A percentile compares a stretch with the other conserved stretches of the same genome.
These are phyloP conservation scores for Andrena haemorrhoa DNA, from an alignment of 2,888 invertebrate genomes.

Conservation along the genomic window DNA sequence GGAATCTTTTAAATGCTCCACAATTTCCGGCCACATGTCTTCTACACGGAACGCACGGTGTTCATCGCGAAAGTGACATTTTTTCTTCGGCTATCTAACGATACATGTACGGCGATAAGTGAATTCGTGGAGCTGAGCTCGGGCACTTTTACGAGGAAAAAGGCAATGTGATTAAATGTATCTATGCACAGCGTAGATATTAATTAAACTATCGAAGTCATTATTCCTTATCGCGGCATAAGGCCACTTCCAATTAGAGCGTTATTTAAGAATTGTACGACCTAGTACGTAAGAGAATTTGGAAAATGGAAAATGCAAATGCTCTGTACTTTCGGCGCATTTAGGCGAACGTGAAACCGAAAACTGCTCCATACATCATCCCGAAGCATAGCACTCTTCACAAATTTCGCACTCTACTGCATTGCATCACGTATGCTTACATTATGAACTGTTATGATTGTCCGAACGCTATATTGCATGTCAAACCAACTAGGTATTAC, in stretches of 20 bases:
- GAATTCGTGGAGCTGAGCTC: neutral
- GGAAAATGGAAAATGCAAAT: neutral
- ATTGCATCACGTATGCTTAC: slow-evolving; percentile 8
- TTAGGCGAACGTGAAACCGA: slow-evolving; percentile 2
- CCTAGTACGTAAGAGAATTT: neutral
- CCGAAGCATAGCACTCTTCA: slow-evolving; percentile 17
- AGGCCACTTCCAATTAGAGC: too few relatives aligned
- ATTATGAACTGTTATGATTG: neutral
- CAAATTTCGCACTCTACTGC: slow-evolving; percentile 16
- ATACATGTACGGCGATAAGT: neutral
- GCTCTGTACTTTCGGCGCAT: neutral
- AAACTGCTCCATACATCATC: slow-evolving; percentile 1
- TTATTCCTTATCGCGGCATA: too few relatives aligned
- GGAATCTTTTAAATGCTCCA: slow-evolving; percentile 91
- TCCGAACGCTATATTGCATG: slow-evolving; percentile 2
- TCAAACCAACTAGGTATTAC: neutral
- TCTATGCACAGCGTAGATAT: too few relatives aligned
- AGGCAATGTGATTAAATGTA: too few relatives aligned
- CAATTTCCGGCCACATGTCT: slow-evolving; percentile 77
- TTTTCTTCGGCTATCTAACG: neutral
- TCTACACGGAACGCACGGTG: neutral
- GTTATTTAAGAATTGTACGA: slow-evolving; percentile 11
- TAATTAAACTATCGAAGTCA: too few relatives aligned
- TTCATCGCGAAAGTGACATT: slow-evolving; percentile 45
- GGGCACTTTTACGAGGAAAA: neutral